Conservation (phyloP, 2,113 vertebrate species). For the Hydropotes inermis region DNA sequence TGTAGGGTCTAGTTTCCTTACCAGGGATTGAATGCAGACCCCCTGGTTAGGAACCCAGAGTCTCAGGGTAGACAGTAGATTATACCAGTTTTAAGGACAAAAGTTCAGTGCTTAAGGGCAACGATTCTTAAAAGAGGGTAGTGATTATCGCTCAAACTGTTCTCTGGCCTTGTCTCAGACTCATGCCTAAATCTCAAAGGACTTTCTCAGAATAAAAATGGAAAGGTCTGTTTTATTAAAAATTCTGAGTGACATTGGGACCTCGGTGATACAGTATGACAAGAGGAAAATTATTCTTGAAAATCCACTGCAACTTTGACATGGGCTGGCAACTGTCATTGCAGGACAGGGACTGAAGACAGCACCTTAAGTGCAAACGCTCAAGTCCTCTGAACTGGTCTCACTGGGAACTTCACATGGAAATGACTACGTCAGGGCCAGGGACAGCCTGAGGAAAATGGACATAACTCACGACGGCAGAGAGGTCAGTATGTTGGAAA, state of each 20-base stretch:
- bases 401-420: not conserved
- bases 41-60: not conserved
- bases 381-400: not conserved
- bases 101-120: not conserved
- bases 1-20: not conserved
- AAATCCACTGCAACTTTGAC: not conserved
- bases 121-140: not conserved
- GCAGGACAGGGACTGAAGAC: not conserved
- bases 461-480: not conserved
- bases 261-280: not conserved
- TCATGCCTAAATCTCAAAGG: not conserved
- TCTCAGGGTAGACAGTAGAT: not conserved
- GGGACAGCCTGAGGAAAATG: not conserved
- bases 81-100: not conserved
- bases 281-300: slow-evolving; percentile 28
- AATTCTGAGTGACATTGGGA: not conserved
- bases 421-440: not conserved
- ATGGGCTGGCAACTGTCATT: not conserved
- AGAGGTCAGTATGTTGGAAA: not conserved
- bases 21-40: not conserved
- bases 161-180: not conserved
- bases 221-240: not conserved
- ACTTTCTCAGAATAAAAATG: slow-evolving; percentile 16
- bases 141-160: not conserved
- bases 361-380: not conserved